Percentiles rank a stretch among this genome's conserved stretches.
Evolutionary conservation across 1,140 invertebrate genomes (phyloP).

Genomic region (Leguminivora glycinivorella): DNA sequence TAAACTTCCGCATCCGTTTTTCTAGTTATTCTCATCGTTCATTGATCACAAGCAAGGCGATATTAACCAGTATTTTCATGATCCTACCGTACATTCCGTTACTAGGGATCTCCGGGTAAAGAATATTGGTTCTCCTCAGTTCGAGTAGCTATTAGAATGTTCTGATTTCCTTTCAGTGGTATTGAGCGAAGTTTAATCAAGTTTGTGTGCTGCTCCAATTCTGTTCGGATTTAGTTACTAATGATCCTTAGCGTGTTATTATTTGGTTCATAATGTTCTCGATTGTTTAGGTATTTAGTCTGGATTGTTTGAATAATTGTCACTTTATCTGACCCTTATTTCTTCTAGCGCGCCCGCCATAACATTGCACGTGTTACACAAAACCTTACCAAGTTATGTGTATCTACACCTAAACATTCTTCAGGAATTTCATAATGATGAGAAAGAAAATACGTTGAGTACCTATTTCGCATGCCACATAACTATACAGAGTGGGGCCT

Average conservation of each 20-base stretch:
- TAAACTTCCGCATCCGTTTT: neutral
- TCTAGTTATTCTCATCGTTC: neutral
- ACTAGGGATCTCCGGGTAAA: neutral
- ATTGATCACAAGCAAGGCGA: neutral
- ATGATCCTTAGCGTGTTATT: neutral
- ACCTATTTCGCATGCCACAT: no score
- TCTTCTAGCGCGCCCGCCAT: no score
- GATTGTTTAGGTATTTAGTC: neutral
- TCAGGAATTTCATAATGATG: no score
- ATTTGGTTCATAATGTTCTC: neutral
- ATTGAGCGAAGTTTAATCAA: constrained; percentile 26
- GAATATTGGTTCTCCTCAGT: neutral
- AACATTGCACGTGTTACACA: no score
- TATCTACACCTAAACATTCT: no score
- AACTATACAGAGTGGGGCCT: no score
- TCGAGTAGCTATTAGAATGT: neutral
- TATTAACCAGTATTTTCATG: neutral
- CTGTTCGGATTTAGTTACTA: constrained; percentile 4
- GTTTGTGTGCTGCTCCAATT: constrained; percentile 14
- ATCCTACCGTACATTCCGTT: neutral
- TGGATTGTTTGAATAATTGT: no score
- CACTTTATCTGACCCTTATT: no score
- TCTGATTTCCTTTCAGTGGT: constrained; percentile 7
- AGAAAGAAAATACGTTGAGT: no score
- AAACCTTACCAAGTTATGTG: no score